Base-by-base conservation (phyloP, 2,888 invertebrate genomes). In the Muscina levida region DNA sequence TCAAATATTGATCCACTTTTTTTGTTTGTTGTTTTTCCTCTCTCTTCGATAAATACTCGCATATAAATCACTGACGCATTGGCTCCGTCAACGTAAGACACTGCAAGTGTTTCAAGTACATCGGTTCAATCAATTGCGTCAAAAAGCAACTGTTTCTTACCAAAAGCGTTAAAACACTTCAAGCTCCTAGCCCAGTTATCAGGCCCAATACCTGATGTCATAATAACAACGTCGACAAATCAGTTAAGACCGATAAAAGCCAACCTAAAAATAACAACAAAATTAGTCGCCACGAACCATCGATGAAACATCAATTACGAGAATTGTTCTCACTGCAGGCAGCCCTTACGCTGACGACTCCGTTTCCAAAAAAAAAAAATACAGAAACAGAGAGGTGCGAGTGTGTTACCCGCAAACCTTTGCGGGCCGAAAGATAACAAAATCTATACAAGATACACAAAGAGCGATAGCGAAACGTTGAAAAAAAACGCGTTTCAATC, bases 171-270 rank as follows among this genome's bases (percentile, higher is more conserved):
- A 59, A 37, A 26, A 37, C 15, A 66, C n/a, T 77, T 56, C 19
- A 56, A 70, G 31, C 31, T 42, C 66, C 71, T 66, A 31, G 31
- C 8, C n/a, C n/a, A 31, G 31, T 31, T 31, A 78, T 70, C 70
- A 56, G 10, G 6, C 13, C 24, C 8, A n/a, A 26, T 15, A 42
- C n/a, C 42, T 75, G 72, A 75, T 72, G 79, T 68, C 72, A 75
- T 62, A 79, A 75, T 62, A 72, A 19, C 73, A 56, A 65, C 48
- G 17, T 44, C 11, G n/a, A 37, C 13, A 76, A 31, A 71, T 68
- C 62, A 70, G 22, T 39, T 78, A 51, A 42, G 31, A 66, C 53
- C 42, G 19, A n/a, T 15, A 42, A 1, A 68, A 22, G n/a, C n/a
- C 13, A 51, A 37, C 57, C 37, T 26, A 31, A 48, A 46, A 48